phyloP scores from a whole-genome alignment of 2,797 vertebrate genomes.

The Brachyalestes nurse region DNA sequence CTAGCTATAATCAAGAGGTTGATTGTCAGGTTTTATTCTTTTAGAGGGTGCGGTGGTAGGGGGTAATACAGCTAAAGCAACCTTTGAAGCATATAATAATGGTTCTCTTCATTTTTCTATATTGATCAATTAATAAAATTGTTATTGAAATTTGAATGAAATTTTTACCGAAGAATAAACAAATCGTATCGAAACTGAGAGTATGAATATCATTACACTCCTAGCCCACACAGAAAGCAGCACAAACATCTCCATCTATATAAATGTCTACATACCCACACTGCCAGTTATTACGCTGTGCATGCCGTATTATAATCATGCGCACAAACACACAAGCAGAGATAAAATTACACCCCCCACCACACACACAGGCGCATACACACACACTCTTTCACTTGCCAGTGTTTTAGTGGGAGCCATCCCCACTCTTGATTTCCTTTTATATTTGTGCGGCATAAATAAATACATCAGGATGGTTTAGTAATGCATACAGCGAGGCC shows the following conservation, averaged over 20 bases:
- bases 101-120: too few relatives aligned
- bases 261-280: conserved; percentile 35
- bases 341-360: too few relatives aligned
- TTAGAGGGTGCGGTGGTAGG: too few relatives aligned
- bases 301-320: conserved; percentile 33
- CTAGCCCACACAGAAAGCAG: background rate
- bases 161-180: too few relatives aligned
- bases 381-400: background rate
- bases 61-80: too few relatives aligned
- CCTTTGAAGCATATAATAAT: too few relatives aligned
- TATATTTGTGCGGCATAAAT: conserved; percentile 74
- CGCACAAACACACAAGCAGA: conserved; percentile 42
- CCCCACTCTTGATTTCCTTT: conserved; percentile 55
- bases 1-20: too few relatives aligned
- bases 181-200: background rate
- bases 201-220: too few relatives aligned
- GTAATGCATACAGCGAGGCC: conserved; percentile 68
- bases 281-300: conserved; percentile 18
- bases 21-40: too few relatives aligned
- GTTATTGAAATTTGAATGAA: too few relatives aligned
- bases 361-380: background rate
- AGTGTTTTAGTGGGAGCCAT: conserved; percentile 2
- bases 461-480: conserved; percentile 70
- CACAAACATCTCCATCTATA: conserved; percentile 22
- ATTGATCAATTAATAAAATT: too few relatives aligned